A percentile compares a stretch with the other conserved stretches of the same genome.
Evolutionary conservation across 2,797 vertebrate species (phyloP).

Genomic region (Ctenopoma multispine): DNA sequence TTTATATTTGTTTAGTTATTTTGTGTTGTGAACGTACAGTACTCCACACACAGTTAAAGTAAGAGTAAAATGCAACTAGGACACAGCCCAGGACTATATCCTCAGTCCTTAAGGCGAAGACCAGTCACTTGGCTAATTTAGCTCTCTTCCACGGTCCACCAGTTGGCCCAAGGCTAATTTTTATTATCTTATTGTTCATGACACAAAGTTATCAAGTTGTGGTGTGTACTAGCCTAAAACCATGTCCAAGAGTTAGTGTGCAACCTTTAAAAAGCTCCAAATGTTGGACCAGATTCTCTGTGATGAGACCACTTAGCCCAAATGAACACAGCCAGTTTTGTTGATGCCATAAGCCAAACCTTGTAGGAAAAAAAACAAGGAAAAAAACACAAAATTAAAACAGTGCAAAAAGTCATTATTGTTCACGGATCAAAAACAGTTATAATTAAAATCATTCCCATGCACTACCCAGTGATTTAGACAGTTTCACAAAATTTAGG

Average conservation of each 20-base stretch:
- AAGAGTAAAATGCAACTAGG: conserved; percentile 9
- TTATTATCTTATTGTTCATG: conserved; percentile 23
- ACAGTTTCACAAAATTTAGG: conserved; percentile 36
- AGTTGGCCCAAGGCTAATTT: conserved; percentile 11
- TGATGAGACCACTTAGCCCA: conserved; percentile 15
- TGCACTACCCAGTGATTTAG: conserved; percentile 37
- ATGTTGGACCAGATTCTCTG: conserved; percentile 19
- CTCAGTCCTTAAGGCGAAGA: conserved; percentile 11
- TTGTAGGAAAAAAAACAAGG: conserved; percentile 24
- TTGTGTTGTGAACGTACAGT: not conserved
- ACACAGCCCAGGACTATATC: conserved; percentile 9
- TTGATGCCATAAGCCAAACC: conserved; percentile 22
- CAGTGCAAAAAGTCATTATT: conserved; percentile 5
- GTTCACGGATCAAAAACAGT: conserved; percentile 44
- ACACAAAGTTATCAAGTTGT: conserved; percentile 3
- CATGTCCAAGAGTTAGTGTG: conserved; percentile 1
- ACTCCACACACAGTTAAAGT: not conserved
- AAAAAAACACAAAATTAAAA: conserved; percentile 29
- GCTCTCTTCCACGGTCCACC: conserved; percentile 1
- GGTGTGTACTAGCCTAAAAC: conserved; percentile 6
- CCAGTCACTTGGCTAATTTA: conserved; percentile 24
- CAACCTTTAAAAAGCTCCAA: conserved; percentile 21
- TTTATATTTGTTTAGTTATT: not conserved
- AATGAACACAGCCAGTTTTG: conserved; percentile 21
- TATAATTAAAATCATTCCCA: conserved; percentile 41